Conservation (phyloP, 2,888 invertebrate species). For the Catocala sponsa region DNA sequence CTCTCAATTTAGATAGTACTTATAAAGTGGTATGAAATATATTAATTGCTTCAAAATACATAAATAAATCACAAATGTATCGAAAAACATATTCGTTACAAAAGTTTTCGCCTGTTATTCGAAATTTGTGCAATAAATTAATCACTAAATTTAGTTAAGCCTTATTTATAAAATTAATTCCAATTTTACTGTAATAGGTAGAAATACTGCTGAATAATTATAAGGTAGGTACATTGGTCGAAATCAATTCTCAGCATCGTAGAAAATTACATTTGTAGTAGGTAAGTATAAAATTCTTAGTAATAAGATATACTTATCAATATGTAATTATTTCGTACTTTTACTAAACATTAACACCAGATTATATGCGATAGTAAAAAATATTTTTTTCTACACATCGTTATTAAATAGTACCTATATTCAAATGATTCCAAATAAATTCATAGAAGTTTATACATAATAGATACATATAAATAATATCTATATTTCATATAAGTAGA, state of each 20-base stretch:
- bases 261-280: constrained; percentile 34
- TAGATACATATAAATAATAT: neutral
- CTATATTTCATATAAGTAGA: constrained; percentile 6
- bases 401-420: constrained; percentile 2
- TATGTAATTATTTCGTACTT: constrained; percentile 10
- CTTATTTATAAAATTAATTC: neutral
- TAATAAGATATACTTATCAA: constrained; percentile 30
- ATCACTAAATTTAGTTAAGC: neutral
- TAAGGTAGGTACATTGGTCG: neutral
- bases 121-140: constrained; percentile 12
- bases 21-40: neutral
- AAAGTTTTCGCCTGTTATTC: constrained; percentile 7
- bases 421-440: constrained; percentile 8
- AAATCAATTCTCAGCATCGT: constrained; percentile 32
- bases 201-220: neutral
- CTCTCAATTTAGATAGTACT: constrained; percentile 24
- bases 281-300: constrained; percentile 47
- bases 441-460: constrained; percentile 13
- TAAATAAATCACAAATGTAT: constrained; percentile 8
- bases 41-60: neutral
- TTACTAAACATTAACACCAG: constrained; percentile 12
- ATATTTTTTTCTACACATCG: constrained; percentile 18
- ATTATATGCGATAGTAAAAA: constrained; percentile 31
- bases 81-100: constrained; percentile 1
- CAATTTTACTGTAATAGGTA: neutral